A percentile compares a stretch with the other conserved stretches of the same genome.
Evolutionary conservation across 2,797 vertebrate species (phyloP).

Genomic region (Streptopelia turtur): DNA sequence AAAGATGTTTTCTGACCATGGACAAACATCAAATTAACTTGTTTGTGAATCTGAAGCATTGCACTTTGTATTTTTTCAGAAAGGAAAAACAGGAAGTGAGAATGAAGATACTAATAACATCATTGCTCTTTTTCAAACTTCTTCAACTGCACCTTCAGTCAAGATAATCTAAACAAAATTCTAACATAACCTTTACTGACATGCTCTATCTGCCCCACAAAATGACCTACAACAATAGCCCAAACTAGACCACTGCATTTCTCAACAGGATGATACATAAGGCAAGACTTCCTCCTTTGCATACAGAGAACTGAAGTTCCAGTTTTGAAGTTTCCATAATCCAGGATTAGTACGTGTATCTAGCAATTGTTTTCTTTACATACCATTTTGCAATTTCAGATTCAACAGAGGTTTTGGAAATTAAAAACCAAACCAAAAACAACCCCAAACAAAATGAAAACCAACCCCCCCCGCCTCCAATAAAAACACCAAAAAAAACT

Average conservation of each 20-base stretch:
- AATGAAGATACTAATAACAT: background rate
- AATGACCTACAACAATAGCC: background rate
- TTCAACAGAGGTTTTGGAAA: background rate
- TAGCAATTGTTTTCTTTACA: background rate
- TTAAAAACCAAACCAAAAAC: too few species aligned
- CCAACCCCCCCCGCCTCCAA: too few species aligned
- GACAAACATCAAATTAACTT: background rate
- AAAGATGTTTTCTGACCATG: background rate
- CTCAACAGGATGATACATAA: background rate
- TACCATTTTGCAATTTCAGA: background rate
- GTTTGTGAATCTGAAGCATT: background rate
- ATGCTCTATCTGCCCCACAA: background rate
- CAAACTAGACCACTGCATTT: background rate
- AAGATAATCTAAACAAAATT: background rate
- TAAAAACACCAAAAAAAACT: too few species aligned
- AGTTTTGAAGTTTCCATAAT: background rate
- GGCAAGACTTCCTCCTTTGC: background rate
- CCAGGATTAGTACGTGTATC: background rate
- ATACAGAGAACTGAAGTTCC: background rate
- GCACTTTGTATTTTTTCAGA: background rate
- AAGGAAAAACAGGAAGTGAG: background rate
- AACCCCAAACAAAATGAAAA: too few species aligned
- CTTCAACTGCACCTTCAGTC: background rate
- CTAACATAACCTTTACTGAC: background rate
- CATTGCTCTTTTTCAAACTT: background rate